These are phyloP conservation scores for Euborellia annulipes DNA, from an alignment of 1,140 invertebrate species.

Conservation along the genomic window DNA sequence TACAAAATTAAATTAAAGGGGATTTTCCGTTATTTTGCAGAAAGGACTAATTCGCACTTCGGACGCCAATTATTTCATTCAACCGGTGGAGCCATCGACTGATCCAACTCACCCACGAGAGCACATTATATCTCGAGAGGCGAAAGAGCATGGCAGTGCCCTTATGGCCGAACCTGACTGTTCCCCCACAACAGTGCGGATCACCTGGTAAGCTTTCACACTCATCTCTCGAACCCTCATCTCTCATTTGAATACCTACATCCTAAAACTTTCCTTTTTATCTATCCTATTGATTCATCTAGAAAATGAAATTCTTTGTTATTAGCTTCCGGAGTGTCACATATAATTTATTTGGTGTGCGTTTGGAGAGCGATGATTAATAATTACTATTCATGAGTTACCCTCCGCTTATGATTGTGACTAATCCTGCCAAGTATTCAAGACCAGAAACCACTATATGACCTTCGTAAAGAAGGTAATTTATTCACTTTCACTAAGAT, in stretches of 20 bases:
- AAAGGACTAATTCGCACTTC: slow-evolving; percentile 43
- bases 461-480: no score
- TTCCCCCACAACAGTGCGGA: neutral
- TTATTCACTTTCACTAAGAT: no score
- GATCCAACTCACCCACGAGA: slow-evolving; percentile 22
- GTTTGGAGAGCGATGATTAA: no score
- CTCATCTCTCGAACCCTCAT: neutral
- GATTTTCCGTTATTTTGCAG: slow-evolving; percentile 28
- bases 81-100: slow-evolving; percentile 34
- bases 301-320: neutral
- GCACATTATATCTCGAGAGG: slow-evolving; percentile 13
- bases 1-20: slow-evolving; percentile 1
- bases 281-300: neutral
- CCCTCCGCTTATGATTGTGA: no score
- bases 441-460: no score
- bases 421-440: no score
- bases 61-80: slow-evolving; percentile 40
- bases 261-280: no score
- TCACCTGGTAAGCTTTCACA: neutral
- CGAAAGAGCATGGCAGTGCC: slow-evolving; percentile 19
- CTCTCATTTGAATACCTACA: no score
- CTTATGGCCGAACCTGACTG: neutral
- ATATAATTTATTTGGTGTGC: no score
- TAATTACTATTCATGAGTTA: no score
- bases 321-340: no score